phyloP scores from a whole-genome alignment of 2,888 invertebrate genomes.

The Danaus chrysippus region DNA sequence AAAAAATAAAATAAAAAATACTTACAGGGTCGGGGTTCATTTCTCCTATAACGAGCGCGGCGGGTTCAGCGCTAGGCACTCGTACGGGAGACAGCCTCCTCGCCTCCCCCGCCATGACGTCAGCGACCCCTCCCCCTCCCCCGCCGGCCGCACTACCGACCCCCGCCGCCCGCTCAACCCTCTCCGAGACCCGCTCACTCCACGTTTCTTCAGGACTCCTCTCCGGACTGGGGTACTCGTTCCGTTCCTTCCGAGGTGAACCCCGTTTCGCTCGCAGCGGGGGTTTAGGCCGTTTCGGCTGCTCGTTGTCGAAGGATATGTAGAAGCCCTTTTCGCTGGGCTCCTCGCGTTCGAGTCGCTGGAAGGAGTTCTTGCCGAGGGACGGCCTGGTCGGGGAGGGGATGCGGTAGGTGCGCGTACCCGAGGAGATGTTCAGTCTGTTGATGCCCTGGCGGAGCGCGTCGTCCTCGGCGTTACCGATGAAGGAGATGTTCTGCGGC shows the following conservation, averaged over 20 bases:
- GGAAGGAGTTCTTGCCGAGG: conserved; percentile 85
- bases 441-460: conserved; percentile 83
- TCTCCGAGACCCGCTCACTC: conserved; percentile 45
- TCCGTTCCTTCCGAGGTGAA: conserved; percentile 86
- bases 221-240: conserved; percentile 55
- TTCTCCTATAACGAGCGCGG: conserved; percentile 68
- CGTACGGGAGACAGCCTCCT: conserved; percentile 37
- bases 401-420: conserved; percentile 92
- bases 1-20: no score
- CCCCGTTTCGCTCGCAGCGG: conserved; percentile 86
- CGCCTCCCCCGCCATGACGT: conserved; percentile 16
- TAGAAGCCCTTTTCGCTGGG: conserved; percentile 91
- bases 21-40: conserved; percentile 67
- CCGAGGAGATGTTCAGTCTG: conserved; percentile 90
- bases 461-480: conserved; percentile 83
- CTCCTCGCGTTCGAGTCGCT: conserved; percentile 65
- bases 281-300: conserved; percentile 93
- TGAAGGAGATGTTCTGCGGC: conserved; percentile 95
- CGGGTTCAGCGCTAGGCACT: conserved; percentile 51
- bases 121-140: conserved; percentile 38
- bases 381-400: conserved; percentile 91
- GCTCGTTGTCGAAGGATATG: conserved; percentile 94
- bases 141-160: conserved; percentile 41
- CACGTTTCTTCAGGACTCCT: conserved; percentile 53
- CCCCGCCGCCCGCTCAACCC: conserved; percentile 44